These are phyloP conservation scores for Drosophila anomalata DNA, from an alignment of 2,888 invertebrate genomes.

Conservation along the genomic window DNA sequence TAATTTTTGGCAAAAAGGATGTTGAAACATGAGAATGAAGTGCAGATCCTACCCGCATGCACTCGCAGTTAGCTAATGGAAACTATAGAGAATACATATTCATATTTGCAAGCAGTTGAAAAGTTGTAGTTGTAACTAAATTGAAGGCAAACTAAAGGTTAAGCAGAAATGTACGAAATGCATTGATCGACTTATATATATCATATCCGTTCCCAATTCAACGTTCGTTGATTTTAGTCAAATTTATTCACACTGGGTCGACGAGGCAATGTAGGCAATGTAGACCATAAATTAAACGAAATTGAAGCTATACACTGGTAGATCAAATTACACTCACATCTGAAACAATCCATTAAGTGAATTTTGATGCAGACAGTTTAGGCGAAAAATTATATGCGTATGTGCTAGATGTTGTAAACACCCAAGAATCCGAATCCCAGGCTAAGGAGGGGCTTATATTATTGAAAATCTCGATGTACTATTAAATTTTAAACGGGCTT, in stretches of 20 bases:
- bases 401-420: slow-evolving; percentile 40
- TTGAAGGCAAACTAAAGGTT: slow-evolving; percentile 52
- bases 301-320: slow-evolving; percentile 55
- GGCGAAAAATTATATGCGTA: slow-evolving; percentile 23
- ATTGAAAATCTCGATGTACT: slow-evolving; percentile 77
- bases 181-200: slow-evolving; percentile 53
- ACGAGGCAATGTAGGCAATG: slow-evolving; percentile 41
- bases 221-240: slow-evolving; percentile 77
- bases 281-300: slow-evolving; percentile 45
- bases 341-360: slow-evolving; percentile 58
- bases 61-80: slow-evolving; percentile 70
- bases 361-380: slow-evolving; percentile 29
- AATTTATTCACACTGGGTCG: slow-evolving; percentile 59
- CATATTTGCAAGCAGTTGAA: slow-evolving; percentile 43
- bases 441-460: slow-evolving; percentile 72
- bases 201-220: slow-evolving; percentile 78
- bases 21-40: slow-evolving; percentile 44
- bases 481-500: slow-evolving; percentile 71
- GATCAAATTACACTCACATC: slow-evolving; percentile 49
- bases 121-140: slow-evolving; percentile 56
- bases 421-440: slow-evolving; percentile 53
- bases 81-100: slow-evolving; percentile 54
- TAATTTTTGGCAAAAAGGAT: slow-evolving; percentile 22
- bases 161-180: slow-evolving; percentile 54
- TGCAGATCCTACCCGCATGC: slow-evolving; percentile 54